These are phyloP conservation scores for Matsumyia berberina DNA, from an alignment of 2,888 invertebrate genomes.

Conservation along the genomic window DNA sequence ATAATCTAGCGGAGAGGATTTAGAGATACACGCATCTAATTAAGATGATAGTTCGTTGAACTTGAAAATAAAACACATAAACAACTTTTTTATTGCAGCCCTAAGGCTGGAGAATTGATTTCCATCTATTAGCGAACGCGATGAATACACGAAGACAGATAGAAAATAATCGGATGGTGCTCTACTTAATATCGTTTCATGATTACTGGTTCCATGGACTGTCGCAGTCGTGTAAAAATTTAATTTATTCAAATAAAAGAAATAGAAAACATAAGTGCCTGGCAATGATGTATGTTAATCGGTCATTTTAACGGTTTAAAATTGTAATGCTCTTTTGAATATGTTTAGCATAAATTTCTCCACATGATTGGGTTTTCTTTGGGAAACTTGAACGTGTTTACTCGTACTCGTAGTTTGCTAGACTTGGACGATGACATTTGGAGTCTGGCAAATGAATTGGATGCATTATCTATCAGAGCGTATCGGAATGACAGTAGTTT, in stretches of 20 bases:
- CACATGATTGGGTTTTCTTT: slow-evolving; percentile 41
- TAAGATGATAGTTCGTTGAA: slow-evolving; percentile 31
- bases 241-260: slow-evolving; percentile 61
- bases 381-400: neutral
- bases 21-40: slow-evolving; percentile 24
- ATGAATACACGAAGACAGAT: neutral
- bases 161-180: slow-evolving; percentile 24
- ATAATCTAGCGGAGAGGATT: slow-evolving; percentile 20
- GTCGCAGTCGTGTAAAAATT: slow-evolving; percentile 27
- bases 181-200: slow-evolving; percentile 52
- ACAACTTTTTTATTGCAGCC: neutral
- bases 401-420: no score
- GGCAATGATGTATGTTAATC: slow-evolving; percentile 71
- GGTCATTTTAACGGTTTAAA: slow-evolving; percentile 71
- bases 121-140: slow-evolving; percentile 6
- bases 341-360: slow-evolving; percentile 30
- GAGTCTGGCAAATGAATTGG: no score
- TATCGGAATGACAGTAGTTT: no score
- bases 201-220: slow-evolving; percentile 55
- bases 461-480: no score
- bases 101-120: neutral
- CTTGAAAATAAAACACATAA: neutral
- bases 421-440: no score
- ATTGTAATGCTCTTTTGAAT: slow-evolving; percentile 59
- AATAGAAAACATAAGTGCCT: slow-evolving; percentile 11